phyloP scores from a whole-genome alignment of 2,888 invertebrate species.

The Folsomia manolachei region DNA sequence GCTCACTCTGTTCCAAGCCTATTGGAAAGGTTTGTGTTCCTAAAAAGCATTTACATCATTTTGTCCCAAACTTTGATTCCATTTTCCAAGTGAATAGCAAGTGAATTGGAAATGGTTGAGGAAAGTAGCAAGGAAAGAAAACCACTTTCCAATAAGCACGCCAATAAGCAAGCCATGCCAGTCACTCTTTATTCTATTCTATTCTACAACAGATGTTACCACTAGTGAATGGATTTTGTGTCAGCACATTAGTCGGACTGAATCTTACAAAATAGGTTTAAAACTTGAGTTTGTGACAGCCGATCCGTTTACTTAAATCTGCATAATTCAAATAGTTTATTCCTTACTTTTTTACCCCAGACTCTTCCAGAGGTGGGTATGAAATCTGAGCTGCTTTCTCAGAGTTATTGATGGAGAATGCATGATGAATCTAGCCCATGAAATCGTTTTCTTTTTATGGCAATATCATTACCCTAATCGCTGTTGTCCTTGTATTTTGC shows the following conservation, averaged over 20 bases:
- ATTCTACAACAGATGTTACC: slow-evolving; percentile 17
- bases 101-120: background rate
- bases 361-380: background rate
- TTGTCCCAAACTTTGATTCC: background rate
- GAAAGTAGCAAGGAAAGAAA: slow-evolving; percentile 7
- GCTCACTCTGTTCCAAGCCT: background rate
- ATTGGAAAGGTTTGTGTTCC: too few relatives aligned
- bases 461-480: too few relatives aligned
- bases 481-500: too few relatives aligned
- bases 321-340: background rate
- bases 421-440: too few relatives aligned
- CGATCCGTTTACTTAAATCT: background rate
- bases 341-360: background rate
- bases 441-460: too few relatives aligned
- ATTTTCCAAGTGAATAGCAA: background rate
- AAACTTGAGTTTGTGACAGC: background rate
- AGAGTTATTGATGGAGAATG: too few relatives aligned
- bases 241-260: slow-evolving; percentile 8
- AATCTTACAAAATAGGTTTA: background rate
- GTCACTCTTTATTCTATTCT: too few relatives aligned
- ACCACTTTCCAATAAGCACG: slow-evolving; percentile 9
- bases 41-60: too few relatives aligned
- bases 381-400: too few relatives aligned
- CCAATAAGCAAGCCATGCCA: background rate
- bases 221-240: slow-evolving; percentile 16